Evolutionary conservation across 2,113 vertebrate species (phyloP).

Genomic region (Pelecanus crispus): DNA sequence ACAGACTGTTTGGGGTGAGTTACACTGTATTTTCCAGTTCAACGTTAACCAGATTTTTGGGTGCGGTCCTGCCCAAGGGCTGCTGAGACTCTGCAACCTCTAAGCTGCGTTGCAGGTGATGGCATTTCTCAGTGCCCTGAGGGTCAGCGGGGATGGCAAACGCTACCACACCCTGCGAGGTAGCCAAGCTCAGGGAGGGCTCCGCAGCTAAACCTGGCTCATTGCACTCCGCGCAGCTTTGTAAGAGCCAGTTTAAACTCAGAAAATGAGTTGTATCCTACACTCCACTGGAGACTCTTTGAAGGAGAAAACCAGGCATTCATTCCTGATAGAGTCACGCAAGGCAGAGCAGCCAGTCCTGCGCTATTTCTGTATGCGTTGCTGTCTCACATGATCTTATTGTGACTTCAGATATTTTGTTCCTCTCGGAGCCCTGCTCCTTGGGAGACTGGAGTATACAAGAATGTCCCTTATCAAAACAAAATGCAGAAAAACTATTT

Average conservation of each 20-base stretch:
- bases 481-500: not conserved
- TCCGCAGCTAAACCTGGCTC: not conserved
- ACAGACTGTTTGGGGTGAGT: not conserved
- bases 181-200: not conserved
- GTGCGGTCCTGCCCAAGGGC: not conserved
- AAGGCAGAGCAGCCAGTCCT: not conserved
- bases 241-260: not conserved
- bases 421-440: not conserved
- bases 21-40: not conserved
- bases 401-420: not conserved
- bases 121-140: not conserved
- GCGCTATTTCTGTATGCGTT: fast-evolving
- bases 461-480: not conserved
- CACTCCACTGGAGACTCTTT: not conserved
- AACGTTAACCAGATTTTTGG: not conserved
- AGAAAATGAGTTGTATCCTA: not conserved
- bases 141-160: fast-evolving
- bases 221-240: not conserved
- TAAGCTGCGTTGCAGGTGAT: not conserved
- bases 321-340: not conserved
- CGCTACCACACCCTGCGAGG: fast-evolving
- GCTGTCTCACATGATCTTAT: not conserved
- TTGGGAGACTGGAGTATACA: not conserved
- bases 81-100: not conserved
- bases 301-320: not conserved